Percentiles rank a stretch among this genome's conserved stretches.
Evolutionary conservation across 2,113 vertebrate genomes (phyloP).

Genomic region (Leucosticte australis): DNA sequence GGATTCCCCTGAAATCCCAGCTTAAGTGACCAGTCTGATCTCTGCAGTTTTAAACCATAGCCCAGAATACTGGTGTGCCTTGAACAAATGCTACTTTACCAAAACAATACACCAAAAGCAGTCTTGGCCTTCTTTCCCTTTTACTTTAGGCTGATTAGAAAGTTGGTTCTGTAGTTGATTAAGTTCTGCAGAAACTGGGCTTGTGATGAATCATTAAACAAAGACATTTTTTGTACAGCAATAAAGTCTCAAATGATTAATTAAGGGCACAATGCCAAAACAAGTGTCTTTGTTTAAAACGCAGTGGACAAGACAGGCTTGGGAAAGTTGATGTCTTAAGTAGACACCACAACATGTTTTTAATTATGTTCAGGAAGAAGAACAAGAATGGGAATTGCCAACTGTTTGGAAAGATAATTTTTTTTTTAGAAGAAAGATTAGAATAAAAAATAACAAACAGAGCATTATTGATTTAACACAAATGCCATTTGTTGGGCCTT

Average conservation of each 20-base stretch:
- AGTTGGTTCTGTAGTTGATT: conserved; percentile 75
- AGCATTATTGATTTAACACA: conserved; percentile 83
- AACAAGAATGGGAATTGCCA: conserved; percentile 81
- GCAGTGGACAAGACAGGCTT: conserved; percentile 83
- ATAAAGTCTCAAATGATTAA: conserved; percentile 82
- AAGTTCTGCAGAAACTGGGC: conserved; percentile 75
- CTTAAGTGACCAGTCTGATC: neutral
- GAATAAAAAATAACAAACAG: conserved; percentile 76
- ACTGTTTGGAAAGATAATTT: conserved; percentile 84
- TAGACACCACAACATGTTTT: conserved; percentile 82
- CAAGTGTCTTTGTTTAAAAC: conserved; percentile 83
- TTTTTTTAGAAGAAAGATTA: conserved; percentile 76
- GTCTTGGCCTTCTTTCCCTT: neutral
- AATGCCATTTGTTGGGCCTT: conserved; percentile 82
- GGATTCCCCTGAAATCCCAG: neutral
- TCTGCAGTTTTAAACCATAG: neutral
- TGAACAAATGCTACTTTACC: neutral
- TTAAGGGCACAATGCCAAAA: conserved; percentile 83
- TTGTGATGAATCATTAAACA: conserved; percentile 78
- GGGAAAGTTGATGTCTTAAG: conserved; percentile 87
- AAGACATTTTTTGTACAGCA: conserved; percentile 70
- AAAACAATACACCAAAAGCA: conserved; percentile 10
- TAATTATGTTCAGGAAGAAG: conserved; percentile 83
- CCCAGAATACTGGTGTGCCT: neutral
- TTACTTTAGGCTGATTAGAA: conserved; percentile 67